Evolutionary conservation across 30 jellyfish, hydroid and myxozoan genomes (phyloP).

Genomic region (Pseudorhiza aurosa): DNA sequence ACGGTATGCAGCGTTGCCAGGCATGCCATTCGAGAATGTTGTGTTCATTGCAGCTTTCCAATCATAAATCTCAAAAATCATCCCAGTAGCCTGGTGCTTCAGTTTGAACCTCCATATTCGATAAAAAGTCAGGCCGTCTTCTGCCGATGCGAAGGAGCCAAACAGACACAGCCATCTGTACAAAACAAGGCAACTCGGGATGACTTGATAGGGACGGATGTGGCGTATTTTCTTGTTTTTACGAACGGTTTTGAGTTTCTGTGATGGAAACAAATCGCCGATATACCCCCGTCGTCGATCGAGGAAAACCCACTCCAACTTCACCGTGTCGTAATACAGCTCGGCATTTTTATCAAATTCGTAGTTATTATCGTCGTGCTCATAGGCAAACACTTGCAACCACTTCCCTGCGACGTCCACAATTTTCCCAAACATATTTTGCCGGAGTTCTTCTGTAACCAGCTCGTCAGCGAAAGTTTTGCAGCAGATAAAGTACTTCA

Average conservation of each 20-base stretch:
- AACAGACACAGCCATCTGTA: constrained; percentile 95
- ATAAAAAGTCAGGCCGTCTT: constrained; percentile 95
- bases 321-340: constrained; percentile 77
- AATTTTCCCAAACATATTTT: constrained; percentile 80
- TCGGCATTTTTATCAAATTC: constrained; percentile 88
- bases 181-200: constrained; percentile 96
- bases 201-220: constrained; percentile 98
- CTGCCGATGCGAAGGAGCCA: constrained; percentile 84
- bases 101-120: constrained; percentile 96
- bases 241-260: constrained; percentile 33
- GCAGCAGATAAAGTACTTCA: constrained; percentile 96
- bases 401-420: constrained; percentile 81
- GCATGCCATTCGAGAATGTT: constrained; percentile 92
- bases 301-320: constrained; percentile 87
- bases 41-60: constrained; percentile 99
- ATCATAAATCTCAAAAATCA: constrained; percentile 95
- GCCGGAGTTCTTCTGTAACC: constrained; percentile 56
- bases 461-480: constrained; percentile 88
- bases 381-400: constrained; percentile 88
- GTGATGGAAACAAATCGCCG: constrained; percentile 72
- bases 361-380: constrained; percentile 73
- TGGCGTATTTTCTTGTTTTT: constrained; percentile 61
- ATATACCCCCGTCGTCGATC: constrained; percentile 93
- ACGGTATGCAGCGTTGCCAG: constrained; percentile 48
- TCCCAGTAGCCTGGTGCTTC: constrained; percentile 88